phyloP scores from a whole-genome alignment of 2,113 vertebrate species.

The Clinocottus analis region DNA sequence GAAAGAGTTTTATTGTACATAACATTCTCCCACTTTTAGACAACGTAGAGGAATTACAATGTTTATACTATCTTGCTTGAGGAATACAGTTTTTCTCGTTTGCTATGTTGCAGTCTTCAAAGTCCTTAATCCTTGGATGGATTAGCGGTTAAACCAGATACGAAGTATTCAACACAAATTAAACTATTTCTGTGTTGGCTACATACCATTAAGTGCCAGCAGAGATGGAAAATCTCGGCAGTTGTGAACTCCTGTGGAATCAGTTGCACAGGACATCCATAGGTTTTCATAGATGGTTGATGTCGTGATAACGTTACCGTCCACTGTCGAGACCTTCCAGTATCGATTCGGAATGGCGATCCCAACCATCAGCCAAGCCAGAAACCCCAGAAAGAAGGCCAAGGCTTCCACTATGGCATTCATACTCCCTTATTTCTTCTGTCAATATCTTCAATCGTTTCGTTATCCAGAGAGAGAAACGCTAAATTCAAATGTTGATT shows the following conservation, averaged over 20 bases:
- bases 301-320: constrained; percentile 88
- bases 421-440: constrained; percentile 57
- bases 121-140: not conserved
- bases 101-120: not conserved
- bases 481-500: constrained; percentile 7
- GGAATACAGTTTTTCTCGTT: constrained; percentile 12
- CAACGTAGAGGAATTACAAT: not conserved
- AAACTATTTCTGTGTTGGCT: not conserved
- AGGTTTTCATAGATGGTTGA: constrained; percentile 89
- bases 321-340: constrained; percentile 80
- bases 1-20: not conserved
- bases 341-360: constrained; percentile 73
- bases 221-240: constrained; percentile 89
- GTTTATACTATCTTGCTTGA: not conserved
- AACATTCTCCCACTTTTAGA: not conserved
- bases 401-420: constrained; percentile 74
- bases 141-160: not conserved
- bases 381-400: constrained; percentile 75
- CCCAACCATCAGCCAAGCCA: constrained; percentile 77
- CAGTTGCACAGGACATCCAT: constrained; percentile 89
- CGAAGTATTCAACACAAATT: constrained; percentile 12
- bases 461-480: constrained; percentile 22
- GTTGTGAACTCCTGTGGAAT: constrained; percentile 88
- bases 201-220: constrained; percentile 86
- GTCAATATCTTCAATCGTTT: not conserved